phyloP scores from a whole-genome alignment of 2,888 invertebrate genomes.

The Altica lythri region DNA sequence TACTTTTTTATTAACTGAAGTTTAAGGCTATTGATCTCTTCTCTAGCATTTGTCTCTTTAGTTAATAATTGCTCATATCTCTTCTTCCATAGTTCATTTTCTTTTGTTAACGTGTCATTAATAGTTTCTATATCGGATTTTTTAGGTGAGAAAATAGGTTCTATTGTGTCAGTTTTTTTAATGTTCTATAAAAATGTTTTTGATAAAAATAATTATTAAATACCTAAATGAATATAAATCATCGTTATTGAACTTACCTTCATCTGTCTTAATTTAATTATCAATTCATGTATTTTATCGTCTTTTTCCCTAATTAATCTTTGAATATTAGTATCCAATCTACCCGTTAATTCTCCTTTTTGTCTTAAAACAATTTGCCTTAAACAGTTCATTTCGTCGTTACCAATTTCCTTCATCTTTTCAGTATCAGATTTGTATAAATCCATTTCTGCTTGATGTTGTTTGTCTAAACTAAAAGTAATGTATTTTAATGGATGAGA shows the following conservation, averaged over 20 bases:
- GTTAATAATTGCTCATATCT: constrained; percentile 61
- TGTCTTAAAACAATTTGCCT: constrained; percentile 56
- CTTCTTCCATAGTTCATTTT: constrained; percentile 54
- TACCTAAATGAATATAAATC: not conserved
- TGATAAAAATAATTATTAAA: constrained; percentile 4
- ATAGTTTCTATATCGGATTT: constrained; percentile 46
- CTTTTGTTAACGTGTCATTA: constrained; percentile 50
- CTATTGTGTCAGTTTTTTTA: constrained; percentile 38
- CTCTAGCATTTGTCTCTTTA: constrained; percentile 61
- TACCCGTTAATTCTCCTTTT: constrained; percentile 52
- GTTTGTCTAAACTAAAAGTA: constrained; percentile 61
- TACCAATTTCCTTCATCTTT: constrained; percentile 52
- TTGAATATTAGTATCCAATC: constrained; percentile 53
- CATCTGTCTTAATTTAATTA: constrained; percentile 52
- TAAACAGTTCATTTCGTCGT: constrained; percentile 52
- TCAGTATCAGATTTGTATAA: constrained; percentile 68
- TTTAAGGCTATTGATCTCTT: constrained; percentile 57
- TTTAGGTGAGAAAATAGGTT: constrained; percentile 38
- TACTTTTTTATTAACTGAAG: constrained; percentile 54
- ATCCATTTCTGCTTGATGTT: constrained; percentile 66
- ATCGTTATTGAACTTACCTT: constrained; percentile 45
- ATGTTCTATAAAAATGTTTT: constrained; percentile 17
- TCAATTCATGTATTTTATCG: constrained; percentile 58
- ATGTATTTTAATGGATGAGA: too few species aligned
- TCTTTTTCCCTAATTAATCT: constrained; percentile 55